A percentile compares a stretch with the other conserved stretches of the same genome.
phyloP scores from a whole-genome alignment of 2,113 vertebrate species.

The Mirounga angustirostris region DNA sequence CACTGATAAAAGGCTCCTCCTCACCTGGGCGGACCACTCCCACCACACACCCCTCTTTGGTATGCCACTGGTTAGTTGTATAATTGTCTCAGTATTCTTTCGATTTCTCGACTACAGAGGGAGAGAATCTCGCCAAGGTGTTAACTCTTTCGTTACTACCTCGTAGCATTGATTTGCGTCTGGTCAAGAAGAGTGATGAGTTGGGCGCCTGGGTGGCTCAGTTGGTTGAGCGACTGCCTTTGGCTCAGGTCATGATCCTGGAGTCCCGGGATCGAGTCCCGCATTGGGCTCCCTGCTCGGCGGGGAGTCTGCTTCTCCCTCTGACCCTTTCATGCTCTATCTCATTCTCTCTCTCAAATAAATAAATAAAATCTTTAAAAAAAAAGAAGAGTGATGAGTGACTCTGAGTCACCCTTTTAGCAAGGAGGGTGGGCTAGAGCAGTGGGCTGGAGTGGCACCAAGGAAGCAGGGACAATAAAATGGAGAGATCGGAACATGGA shows the following conservation, averaged over 20 bases:
- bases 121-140: not conserved
- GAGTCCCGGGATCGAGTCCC: too few species aligned
- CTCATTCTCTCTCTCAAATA: too few species aligned
- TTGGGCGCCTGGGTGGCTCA: too few species aligned
- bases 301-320: too few species aligned
- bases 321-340: too few species aligned
- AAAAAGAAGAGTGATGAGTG: not conserved
- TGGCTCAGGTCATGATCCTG: too few species aligned
- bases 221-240: too few species aligned
- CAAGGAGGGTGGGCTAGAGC: not conserved
- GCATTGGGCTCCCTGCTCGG: too few species aligned
- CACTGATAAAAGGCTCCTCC: not conserved
- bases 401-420: not conserved
- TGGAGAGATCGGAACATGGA: not conserved
- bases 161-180: not conserved
- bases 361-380: too few species aligned
- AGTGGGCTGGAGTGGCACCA: not conserved
- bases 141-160: not conserved
- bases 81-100: not conserved
- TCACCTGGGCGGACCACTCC: not conserved
- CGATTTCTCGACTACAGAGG: not conserved
- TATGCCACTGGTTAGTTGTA: not conserved
- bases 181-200: not conserved
- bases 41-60: fast-evolving
- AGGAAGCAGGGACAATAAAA: not conserved